These are phyloP conservation scores for Scomber japonicus DNA, from an alignment of 2,113 vertebrate genomes.

Conservation along the genomic window DNA sequence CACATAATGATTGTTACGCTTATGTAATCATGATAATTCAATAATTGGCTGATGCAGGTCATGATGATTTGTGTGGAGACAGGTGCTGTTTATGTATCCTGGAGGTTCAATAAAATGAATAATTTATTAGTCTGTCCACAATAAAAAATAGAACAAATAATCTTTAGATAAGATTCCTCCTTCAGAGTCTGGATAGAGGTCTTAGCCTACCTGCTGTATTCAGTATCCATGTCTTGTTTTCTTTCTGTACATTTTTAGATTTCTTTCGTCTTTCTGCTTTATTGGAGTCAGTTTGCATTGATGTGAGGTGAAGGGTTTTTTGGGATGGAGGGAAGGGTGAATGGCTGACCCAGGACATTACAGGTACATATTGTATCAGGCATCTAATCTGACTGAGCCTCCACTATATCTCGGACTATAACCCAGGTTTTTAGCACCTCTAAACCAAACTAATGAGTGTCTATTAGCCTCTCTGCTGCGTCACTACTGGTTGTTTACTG, in stretches of 20 bases:
- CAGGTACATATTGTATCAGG: background rate
- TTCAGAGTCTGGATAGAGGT: too few species aligned
- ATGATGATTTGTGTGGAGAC: background rate
- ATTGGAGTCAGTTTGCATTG: background rate
- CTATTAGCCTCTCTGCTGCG: background rate
- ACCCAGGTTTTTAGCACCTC: background rate
- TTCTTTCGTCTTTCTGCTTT: background rate
- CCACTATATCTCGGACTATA: background rate
- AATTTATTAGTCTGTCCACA: background rate
- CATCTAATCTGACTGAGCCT: background rate
- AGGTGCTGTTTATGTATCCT: background rate
- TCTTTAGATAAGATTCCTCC: too few species aligned
- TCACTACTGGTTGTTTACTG: too few species aligned
- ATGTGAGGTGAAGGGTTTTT: background rate
- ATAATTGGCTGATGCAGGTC: too few species aligned
- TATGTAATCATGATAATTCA: background rate
- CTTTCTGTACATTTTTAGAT: background rate
- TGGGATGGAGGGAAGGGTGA: background rate
- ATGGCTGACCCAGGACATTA: background rate
- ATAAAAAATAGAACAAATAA: too few species aligned
- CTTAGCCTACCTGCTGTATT: background rate
- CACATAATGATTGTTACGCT: background rate
- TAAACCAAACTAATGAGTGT: conserved; percentile 4
- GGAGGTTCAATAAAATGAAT: background rate
- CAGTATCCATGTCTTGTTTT: background rate